phyloP scores from a whole-genome alignment of 2,113 vertebrate genomes.

The Fulmarus glacialis region DNA sequence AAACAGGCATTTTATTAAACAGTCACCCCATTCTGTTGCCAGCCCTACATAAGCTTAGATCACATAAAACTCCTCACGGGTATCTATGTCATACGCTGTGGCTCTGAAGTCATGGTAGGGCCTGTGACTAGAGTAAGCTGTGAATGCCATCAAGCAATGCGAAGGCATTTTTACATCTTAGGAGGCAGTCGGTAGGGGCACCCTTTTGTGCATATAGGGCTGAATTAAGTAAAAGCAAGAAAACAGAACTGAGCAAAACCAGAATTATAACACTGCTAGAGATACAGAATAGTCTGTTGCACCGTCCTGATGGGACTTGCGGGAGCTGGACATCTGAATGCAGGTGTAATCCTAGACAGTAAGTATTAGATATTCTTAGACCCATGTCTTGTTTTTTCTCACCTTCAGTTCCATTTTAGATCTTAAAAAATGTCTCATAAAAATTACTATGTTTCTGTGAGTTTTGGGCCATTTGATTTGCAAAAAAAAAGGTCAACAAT shows the following conservation, averaged over 20 bases:
- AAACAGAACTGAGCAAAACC: not conserved
- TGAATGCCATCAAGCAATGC: not conserved
- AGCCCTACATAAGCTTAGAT: not conserved
- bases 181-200: not conserved
- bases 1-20: not conserved
- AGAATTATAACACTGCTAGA: not conserved
- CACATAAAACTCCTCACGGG: not conserved
- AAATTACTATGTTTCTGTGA: not conserved
- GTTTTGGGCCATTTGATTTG: not conserved
- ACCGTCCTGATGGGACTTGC: not conserved
- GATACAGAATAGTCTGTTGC: not conserved
- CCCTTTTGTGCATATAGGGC: not conserved
- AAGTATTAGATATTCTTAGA: not conserved
- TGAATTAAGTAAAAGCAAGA: not conserved
- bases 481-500: not conserved
- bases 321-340: not conserved
- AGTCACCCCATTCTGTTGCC: not conserved
- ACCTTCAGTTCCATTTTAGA: not conserved
- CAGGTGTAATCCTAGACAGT: not conserved
- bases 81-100: not conserved
- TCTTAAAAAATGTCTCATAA: not conserved
- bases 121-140: not conserved
- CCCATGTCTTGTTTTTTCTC: not conserved
- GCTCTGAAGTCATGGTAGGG: not conserved
- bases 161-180: not conserved